Conservation (phyloP, 2,113 vertebrate genomes). For the Ictalurus furcatus region DNA sequence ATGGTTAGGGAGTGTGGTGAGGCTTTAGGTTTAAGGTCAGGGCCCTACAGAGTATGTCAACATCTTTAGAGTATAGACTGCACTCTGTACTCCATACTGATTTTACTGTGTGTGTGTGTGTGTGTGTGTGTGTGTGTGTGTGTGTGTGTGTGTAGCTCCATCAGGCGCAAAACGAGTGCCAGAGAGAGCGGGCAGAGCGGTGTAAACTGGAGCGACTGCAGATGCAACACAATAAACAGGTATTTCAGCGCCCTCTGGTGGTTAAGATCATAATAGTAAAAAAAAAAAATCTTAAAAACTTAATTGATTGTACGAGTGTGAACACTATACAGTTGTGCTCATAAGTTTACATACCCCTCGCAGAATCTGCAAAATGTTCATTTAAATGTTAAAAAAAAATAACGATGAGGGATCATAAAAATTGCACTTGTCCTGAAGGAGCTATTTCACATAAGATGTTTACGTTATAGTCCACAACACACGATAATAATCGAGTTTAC, state of each 20-base stretch:
- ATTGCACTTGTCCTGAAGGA: no score
- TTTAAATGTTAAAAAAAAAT: no score
- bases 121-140: constrained; percentile 3
- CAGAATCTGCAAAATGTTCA: no score
- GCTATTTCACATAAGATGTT: no score
- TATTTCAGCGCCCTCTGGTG: constrained; percentile 63
- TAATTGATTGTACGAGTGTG: no score
- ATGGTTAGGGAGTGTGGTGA: background rate
- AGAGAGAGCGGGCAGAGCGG: constrained; percentile 84
- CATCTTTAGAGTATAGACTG: background rate
- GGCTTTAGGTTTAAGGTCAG: constrained; percentile 11
- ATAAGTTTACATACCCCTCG: no score
- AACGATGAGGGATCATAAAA: no score
- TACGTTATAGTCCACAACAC: no score
- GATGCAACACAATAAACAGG: constrained; percentile 90
- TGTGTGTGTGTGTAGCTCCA: constrained; percentile 76
- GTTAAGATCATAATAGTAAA: background rate
- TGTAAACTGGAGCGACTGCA: constrained; percentile 89
- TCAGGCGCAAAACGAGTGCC: constrained; percentile 86
- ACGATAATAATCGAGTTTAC: no score
- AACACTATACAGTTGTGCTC: no score
- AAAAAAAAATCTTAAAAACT: no score
- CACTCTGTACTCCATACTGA: background rate
- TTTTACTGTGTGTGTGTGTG: background rate
- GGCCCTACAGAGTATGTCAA: background rate